A percentile compares a stretch with the other conserved stretches of the same genome.
These are phyloP conservation scores for Drosophila multiciliata DNA, from an alignment of 2,888 invertebrate species.

Conservation along the genomic window DNA sequence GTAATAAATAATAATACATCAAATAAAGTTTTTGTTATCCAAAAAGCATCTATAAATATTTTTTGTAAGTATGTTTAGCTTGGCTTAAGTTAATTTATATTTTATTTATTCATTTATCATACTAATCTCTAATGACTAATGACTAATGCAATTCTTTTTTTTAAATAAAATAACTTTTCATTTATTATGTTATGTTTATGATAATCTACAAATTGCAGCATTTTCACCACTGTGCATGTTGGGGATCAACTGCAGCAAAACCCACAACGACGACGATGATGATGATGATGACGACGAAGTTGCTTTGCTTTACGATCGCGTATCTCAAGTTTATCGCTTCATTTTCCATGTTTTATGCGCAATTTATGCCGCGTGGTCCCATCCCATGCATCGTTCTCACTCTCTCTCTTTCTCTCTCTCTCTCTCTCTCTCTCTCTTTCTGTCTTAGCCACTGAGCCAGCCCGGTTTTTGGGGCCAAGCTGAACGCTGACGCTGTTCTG, in stretches of 20 bases:
- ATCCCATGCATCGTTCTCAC: conserved; percentile 2
- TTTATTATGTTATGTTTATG: neutral
- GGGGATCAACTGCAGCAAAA: conserved; percentile 38
- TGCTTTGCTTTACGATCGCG: conserved; percentile 82
- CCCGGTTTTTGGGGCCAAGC: conserved; percentile 38
- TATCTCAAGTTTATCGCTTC: conserved; percentile 83
- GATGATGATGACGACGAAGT: conserved; percentile 44
- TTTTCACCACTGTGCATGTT: conserved; percentile 39
- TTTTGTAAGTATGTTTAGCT: neutral
- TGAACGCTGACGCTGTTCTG: conserved; percentile 64
- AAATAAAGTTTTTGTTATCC: neutral
- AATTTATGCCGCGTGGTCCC: conserved; percentile 74
- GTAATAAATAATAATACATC: neutral
- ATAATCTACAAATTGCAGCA: neutral
- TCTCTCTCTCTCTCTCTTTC: neutral
- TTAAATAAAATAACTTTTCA: neutral
- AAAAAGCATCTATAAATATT: neutral
- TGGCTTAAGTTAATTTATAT: neutral
- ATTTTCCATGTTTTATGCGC: conserved; percentile 83
- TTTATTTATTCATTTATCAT: neutral
- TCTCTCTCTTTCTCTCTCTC: conserved; percentile 1
- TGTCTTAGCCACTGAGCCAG: conserved; percentile 2
- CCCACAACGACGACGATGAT: conserved; percentile 27
- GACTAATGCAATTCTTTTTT: neutral
- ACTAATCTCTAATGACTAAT: neutral